Evolutionary conservation across 1,140 invertebrate genomes (phyloP).

Genomic region (Sitodiplosis mosellana): DNA sequence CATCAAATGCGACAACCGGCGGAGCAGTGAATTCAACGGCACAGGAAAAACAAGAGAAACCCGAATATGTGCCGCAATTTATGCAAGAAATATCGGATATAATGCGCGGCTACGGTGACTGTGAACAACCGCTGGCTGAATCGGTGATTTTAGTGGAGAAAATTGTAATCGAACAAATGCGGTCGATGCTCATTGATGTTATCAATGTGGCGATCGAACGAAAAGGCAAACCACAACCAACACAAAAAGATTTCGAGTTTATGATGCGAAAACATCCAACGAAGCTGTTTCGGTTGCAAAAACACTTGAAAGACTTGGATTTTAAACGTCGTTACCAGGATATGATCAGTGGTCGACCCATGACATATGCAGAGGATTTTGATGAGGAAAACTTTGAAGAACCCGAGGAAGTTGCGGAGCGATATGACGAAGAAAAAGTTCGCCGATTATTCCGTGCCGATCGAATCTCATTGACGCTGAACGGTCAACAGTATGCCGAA

Average conservation of each 20-base stretch:
- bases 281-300: conserved; percentile 22
- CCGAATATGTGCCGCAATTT: neutral
- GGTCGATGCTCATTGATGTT: conserved; percentile 22
- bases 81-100: conserved; percentile 19
- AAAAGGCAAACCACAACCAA: conserved; percentile 18
- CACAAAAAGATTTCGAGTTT: conserved; percentile 23
- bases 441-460: conserved; percentile 21
- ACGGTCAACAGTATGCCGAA: conserved; percentile 20
- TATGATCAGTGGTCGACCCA: conserved; percentile 15
- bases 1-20: too few relatives aligned
- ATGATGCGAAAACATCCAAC: conserved; percentile 22
- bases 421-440: conserved; percentile 22
- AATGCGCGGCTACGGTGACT: conserved; percentile 23
- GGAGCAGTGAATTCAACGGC: neutral
- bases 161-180: conserved; percentile 21
- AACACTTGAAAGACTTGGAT: conserved; percentile 21
- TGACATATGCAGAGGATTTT: conserved; percentile 17
- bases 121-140: conserved; percentile 15
- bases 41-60: neutral
- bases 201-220: conserved; percentile 20
- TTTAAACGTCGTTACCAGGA: conserved; percentile 19
- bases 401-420: conserved; percentile 13
- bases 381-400: conserved; percentile 19
- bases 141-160: conserved; percentile 22
- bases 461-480: conserved; percentile 22